Evolutionary conservation across 2,113 vertebrate genomes (phyloP).

Genomic region (Podilymbus podiceps): DNA sequence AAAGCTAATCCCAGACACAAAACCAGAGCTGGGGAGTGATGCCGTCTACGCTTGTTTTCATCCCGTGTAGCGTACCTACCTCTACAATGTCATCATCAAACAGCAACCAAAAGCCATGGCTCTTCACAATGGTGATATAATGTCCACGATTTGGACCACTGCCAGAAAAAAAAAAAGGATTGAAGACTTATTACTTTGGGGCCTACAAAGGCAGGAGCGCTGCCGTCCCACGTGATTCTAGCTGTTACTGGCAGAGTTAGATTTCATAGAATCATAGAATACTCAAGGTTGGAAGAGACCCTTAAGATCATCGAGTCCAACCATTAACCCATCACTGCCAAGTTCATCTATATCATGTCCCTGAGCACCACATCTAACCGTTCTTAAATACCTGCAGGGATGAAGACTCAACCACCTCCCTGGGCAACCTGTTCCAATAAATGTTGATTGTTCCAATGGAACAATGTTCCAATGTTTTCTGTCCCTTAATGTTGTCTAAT

Average conservation of each 20-base stretch:
- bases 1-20: neutral
- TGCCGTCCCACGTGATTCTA: neutral
- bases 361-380: too few species aligned
- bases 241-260: neutral
- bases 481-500: neutral
- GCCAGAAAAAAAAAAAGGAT: neutral
- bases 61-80: constrained; percentile 54
- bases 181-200: neutral
- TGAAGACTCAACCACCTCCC: too few species aligned
- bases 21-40: neutral
- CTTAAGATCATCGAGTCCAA: too few species aligned
- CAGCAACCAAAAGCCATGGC: constrained; percentile 91
- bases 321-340: too few species aligned
- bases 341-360: too few species aligned
- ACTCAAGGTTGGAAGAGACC: too few species aligned
- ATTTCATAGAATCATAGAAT: too few species aligned
- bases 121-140: constrained; percentile 94
- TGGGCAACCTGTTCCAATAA: too few species aligned
- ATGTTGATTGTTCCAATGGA: too few species aligned
- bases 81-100: constrained; percentile 93
- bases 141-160: constrained; percentile 92
- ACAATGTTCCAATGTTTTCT: too few species aligned
- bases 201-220: neutral
- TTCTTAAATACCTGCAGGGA: too few species aligned
- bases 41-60: neutral